These are phyloP conservation scores for Scolopax rusticola DNA, from an alignment of 2,797 vertebrate genomes.

Conservation along the genomic window DNA sequence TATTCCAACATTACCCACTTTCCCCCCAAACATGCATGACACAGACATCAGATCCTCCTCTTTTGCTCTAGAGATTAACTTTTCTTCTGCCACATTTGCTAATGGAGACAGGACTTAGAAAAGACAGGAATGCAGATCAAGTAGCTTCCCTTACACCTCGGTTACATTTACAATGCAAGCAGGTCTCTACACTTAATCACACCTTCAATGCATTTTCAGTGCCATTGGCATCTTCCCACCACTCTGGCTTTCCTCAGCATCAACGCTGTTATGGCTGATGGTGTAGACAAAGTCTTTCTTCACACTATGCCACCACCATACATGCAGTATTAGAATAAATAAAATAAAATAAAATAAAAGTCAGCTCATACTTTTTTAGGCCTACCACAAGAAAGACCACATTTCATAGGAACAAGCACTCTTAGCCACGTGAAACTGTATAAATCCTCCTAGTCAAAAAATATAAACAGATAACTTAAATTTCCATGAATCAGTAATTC, in stretches of 20 bases:
- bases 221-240: neutral
- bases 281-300: neutral
- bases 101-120: neutral
- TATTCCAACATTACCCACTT: neutral
- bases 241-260: neutral
- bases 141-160: neutral
- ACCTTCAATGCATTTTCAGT: neutral
- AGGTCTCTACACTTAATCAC: neutral
- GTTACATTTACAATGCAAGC: neutral
- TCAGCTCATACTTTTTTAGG: neutral
- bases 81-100: neutral
- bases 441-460: slow-evolving; percentile 2
- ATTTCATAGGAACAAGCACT: neutral
- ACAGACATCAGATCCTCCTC: neutral
- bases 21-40: neutral
- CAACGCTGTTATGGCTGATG: neutral
- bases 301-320: neutral
- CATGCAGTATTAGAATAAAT: neutral
- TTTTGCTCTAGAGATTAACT: neutral
- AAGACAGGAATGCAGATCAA: neutral
- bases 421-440: neutral
- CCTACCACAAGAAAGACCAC: neutral
- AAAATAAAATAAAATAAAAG: neutral
- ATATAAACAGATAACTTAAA: neutral
- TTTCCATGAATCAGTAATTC: slow-evolving; percentile 18